Conservation (phyloP, 1,140 invertebrate species). For the Apis dorsata region DNA sequence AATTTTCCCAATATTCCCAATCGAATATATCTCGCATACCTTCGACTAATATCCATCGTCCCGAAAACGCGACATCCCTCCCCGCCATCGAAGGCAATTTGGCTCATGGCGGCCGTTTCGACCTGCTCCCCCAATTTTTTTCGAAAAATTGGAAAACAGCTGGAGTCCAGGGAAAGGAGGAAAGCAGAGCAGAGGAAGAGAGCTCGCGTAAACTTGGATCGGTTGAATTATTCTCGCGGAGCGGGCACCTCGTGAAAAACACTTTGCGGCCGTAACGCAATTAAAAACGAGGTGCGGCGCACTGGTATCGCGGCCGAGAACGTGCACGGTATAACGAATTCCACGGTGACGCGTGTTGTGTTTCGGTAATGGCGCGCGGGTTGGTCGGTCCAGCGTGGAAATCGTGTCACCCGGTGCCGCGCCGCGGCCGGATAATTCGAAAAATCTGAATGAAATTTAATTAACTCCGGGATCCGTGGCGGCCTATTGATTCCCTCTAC, state of each 20-base stretch:
- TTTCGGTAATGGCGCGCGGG: constrained; percentile 38
- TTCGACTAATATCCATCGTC: too few species aligned
- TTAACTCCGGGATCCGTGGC: constrained; percentile 49
- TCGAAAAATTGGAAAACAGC: too few species aligned
- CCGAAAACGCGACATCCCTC: too few species aligned
- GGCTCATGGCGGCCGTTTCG: background rate
- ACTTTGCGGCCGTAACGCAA: constrained; percentile 40
- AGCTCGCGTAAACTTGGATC: background rate
- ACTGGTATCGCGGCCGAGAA: constrained; percentile 12
- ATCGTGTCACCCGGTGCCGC: constrained; percentile 53
- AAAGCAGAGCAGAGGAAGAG: too few species aligned
- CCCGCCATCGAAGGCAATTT: too few species aligned
- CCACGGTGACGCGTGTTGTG: constrained; percentile 39
- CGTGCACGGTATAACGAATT: constrained; percentile 48
- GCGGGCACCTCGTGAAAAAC: constrained; percentile 19
- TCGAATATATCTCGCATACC: too few species aligned
- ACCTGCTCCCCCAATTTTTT: too few species aligned
- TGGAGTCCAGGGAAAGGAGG: background rate
- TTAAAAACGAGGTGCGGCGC: constrained; percentile 29
- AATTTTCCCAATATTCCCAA: too few species aligned
- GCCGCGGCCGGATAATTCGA: constrained; percentile 48
- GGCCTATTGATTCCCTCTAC: constrained; percentile 54
- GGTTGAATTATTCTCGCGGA: constrained; percentile 24
- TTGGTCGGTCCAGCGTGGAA: constrained; percentile 38
- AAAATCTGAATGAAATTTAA: constrained; percentile 65